phyloP scores from a whole-genome alignment of 2,113 vertebrate species.

The Barbus barbus region DNA sequence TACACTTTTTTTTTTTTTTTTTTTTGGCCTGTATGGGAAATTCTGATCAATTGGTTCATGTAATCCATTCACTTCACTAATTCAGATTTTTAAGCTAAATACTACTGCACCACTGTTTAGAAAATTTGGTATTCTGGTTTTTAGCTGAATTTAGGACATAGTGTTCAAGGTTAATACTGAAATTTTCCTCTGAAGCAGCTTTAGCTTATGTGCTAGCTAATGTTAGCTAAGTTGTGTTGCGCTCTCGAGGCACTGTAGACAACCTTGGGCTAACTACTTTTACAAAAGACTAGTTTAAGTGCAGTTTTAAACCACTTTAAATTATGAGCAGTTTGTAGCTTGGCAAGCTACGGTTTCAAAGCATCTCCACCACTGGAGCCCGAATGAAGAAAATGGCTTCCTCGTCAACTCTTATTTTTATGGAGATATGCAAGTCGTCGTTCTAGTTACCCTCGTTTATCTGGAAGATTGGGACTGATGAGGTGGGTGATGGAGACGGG shows the following conservation, averaged over 20 bases:
- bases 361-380: not conserved
- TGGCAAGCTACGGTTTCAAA: not conserved
- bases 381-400: not conserved
- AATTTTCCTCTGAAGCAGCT: not conserved
- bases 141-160: no score
- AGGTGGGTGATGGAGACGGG: conserved; percentile 25
- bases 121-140: no score
- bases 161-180: no score
- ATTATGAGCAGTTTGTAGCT: conserved; percentile 1
- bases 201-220: not conserved
- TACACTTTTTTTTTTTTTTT: no score
- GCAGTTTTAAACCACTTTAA: not conserved
- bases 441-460: conserved; percentile 48
- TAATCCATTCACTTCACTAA: no score
- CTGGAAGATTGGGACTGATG: conserved; percentile 45
- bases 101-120: no score
- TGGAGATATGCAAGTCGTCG: conserved; percentile 12
- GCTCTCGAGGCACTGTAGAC: not conserved
- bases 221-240: not conserved
- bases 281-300: not conserved
- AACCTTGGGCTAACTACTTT: not conserved
- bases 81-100: no score
- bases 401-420: conserved; percentile 20
- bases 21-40: no score
- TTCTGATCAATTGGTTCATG: no score